Conservation (phyloP, 2,797 vertebrate species). For the Catostomus latipinnis region DNA sequence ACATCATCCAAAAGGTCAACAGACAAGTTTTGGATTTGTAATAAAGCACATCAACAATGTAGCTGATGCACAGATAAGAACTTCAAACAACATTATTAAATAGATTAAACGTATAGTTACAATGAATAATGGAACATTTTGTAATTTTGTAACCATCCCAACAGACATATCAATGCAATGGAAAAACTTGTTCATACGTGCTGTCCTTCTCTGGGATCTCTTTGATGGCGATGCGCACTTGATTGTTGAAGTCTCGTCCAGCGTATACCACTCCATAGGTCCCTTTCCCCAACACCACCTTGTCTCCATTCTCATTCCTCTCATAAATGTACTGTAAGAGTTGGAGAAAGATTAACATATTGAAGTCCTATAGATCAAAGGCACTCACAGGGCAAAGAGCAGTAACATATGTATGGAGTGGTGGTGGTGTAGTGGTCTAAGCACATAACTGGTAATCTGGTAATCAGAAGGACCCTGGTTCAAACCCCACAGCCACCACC, state of each 20-base stretch:
- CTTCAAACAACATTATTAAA: background rate
- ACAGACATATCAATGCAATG: background rate
- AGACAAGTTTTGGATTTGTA: background rate
- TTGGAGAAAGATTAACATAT: background rate
- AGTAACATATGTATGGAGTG: too few relatives aligned
- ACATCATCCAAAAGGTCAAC: conserved; percentile 16
- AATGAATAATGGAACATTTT: background rate
- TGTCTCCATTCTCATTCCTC: conserved; percentile 79
- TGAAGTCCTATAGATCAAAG: background rate
- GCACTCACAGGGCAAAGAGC: too few relatives aligned
- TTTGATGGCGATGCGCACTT: conserved; percentile 92
- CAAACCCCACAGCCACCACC: too few relatives aligned
- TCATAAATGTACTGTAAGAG: conserved; percentile 85
- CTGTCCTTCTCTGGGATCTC: conserved; percentile 92
- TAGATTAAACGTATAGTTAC: background rate
- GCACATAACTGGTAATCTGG: too few relatives aligned
- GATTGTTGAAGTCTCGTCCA: conserved; percentile 86
- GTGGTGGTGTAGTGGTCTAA: too few relatives aligned
- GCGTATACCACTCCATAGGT: conserved; percentile 91
- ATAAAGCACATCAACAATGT: conserved; percentile 13
- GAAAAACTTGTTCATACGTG: conserved; percentile 72
- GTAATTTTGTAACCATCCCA: too few relatives aligned
- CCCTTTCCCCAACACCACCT: conserved; percentile 88
- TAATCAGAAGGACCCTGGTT: too few relatives aligned
- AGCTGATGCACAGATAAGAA: background rate